Evolutionary conservation across 2,888 invertebrate species (phyloP), one percentile per base, ranked within the genome.

Genomic region (Orthonychiurus folsomi): DNA sequence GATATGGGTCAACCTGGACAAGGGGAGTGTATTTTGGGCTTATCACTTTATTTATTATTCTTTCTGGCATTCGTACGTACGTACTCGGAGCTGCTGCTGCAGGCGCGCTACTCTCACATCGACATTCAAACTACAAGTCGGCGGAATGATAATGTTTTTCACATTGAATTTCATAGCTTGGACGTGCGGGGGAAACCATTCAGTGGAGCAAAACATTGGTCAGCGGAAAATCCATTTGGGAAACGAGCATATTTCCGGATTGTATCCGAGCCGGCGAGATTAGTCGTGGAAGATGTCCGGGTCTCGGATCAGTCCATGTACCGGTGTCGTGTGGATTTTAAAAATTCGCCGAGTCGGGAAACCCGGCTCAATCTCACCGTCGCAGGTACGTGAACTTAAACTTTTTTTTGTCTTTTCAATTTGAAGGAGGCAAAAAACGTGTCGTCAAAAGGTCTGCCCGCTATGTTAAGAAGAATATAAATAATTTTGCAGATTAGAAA

Each of bases 161-260:
- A 5, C 37, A 37, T 37, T 37, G 37, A 37, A 9, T 37, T 37
- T 37, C 63, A 56, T 61, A 73, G 72, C 62, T 61, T 73, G 61
- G 72, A 73, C 63, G 71, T 71, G 52, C 66, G 72, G 48, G 72
- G 72, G 12, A 71, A 70, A 64, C 69, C 68, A 55, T 70, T 71
- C 60, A 68, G 64, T 56, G 68, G 61, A n/a, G 72, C 69, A 27
- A 73, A 73, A 61, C 68, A 68, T 47, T 71, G 70, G 69, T 66
- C 68, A 21, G 69, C 72, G 18, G 71, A 73, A 26, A 61, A 60
- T 56, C 71, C 70, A 48, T 73, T 73, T 64, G 72, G 72, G 58
- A 70, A 73, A 65, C 68, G 72, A 61, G 70, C 69, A 52, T 64
- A 66, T 59, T 66, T 68, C 57, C 64, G 63, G 28, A 66, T 64